Percentiles rank a stretch among this genome's conserved stretches.
These are phyloP conservation scores for Pararge aegeria DNA, from an alignment of 1,140 invertebrate genomes.

Conservation along the genomic window DNA sequence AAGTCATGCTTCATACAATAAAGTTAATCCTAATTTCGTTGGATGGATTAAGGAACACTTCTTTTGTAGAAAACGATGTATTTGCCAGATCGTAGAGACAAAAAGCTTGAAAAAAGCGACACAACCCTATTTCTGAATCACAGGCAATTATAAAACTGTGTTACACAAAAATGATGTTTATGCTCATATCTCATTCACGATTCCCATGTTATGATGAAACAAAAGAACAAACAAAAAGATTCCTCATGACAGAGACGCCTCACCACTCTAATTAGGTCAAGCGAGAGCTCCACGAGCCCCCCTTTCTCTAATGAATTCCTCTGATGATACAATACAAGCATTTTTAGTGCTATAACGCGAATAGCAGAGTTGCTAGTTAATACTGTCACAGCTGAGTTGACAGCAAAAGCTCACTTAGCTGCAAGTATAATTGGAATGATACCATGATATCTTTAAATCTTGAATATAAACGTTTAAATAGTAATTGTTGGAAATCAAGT, in stretches of 20 bases:
- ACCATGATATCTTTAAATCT: no score
- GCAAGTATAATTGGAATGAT: no score
- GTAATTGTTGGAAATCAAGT: no score
- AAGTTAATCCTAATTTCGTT: no score
- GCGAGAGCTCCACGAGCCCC: slow-evolving; percentile 6
- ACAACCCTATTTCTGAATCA: background rate
- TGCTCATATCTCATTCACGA: background rate
- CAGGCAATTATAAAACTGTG: background rate
- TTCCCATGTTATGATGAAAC: slow-evolving; percentile 9
- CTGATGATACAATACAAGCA: slow-evolving; percentile 15
- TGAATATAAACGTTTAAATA: no score
- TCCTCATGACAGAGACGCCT: slow-evolving; percentile 2
- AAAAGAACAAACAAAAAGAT: slow-evolving; percentile 9
- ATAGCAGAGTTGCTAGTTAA: background rate
- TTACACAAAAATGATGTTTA: background rate
- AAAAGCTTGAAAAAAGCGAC: no score
- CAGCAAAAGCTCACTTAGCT: no score
- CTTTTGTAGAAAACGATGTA: no score
- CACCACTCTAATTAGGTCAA: slow-evolving; percentile 14
- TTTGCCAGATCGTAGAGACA: background rate
- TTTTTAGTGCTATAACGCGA: slow-evolving; percentile 8
- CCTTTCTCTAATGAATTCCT: slow-evolving; percentile 10
- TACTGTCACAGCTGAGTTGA: background rate
- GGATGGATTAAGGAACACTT: background rate
- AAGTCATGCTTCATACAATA: no score